Evolutionary conservation across 2,113 vertebrate species (phyloP).

Genomic region (Montifringilla adamsi): DNA sequence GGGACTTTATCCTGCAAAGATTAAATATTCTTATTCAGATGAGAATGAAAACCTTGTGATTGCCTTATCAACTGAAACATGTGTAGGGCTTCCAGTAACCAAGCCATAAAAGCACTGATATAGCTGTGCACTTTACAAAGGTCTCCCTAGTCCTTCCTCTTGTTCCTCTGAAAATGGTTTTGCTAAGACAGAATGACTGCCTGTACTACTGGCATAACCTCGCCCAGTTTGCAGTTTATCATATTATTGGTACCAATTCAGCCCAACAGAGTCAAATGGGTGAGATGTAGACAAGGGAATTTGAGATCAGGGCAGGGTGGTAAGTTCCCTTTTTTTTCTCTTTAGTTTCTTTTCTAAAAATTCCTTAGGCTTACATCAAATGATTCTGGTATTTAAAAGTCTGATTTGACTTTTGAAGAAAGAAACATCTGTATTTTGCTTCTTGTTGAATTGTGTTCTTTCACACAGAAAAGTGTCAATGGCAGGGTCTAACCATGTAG

Average conservation of each 20-base stretch:
- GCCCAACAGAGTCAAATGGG: neutral
- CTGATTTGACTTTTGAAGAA: neutral
- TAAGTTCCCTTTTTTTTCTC: neutral
- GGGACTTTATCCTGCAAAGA: conserved; percentile 16
- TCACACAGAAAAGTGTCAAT: neutral
- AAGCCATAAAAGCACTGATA: conserved; percentile 27
- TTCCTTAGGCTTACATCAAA: neutral
- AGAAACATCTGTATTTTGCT: neutral
- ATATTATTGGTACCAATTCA: neutral
- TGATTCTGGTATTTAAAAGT: neutral
- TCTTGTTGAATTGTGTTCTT: neutral
- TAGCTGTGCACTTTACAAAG: neutral
- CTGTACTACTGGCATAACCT: neutral
- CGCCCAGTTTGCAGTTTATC: neutral
- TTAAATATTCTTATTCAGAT: conserved; percentile 45
- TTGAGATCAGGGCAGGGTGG: neutral
- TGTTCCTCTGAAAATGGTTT: neutral
- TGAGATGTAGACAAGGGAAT: neutral
- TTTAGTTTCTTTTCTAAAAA: neutral
- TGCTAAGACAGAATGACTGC: neutral
- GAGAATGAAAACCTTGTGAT: conserved; percentile 28
- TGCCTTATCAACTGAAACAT: conserved; percentile 42
- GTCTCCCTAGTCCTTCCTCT: conserved; percentile 20
- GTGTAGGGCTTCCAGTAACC: conserved; percentile 17
- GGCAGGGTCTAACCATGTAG: neutral